Base-by-base conservation (phyloP, 2,797 vertebrate genomes). In the Acanthiza pusilla region DNA sequence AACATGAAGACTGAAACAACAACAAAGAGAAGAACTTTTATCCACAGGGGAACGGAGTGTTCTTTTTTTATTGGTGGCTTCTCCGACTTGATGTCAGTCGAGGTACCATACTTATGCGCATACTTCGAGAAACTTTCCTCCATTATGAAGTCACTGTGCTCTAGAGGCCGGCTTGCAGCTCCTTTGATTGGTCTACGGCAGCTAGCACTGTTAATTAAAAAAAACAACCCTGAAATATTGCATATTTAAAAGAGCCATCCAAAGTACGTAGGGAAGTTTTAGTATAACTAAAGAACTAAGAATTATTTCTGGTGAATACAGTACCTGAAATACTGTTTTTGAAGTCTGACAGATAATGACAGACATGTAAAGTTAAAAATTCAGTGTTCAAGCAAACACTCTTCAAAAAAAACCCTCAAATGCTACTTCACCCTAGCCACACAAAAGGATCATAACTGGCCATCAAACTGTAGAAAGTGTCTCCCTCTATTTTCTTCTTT, bases 181-280 rank as follows among this genome's bases (percentile, higher is more conserved):
- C 99, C 99, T 97, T 98, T 98, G 91, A 99, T 99, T 38, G 99
- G 99, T 87, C 98, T 98, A 80, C 99, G 98, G 94, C 99, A 99
- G 92, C 98, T 99, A 91, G 98, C 99, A 47, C 99, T 99, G 95
- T 97, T 86, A 91, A 94, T 85, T 22, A 71, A 80, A 43, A 54
- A 50, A 10, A 26, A 1, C 5, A 57, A 60, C 22, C 48, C 2
- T 26, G 29, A 81, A 85, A 71, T 23, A 76, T 9, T 18, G 40
- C n/a, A 72, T 32, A n/a, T 78, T 94, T 94, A 84, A 77, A 77
- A 40, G 54, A 75, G n/a, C 27, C 82, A 48, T 9, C 27, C 61
- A 38, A 85, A 34, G 3, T n/a, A 68, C 34, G 71, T 9, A 75
- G 18, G 9, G 27, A 90, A 58, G 22, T 57, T 51, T 53, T 42